phyloP scores from a whole-genome alignment of 2,113 vertebrate species.

The Ophthalmolycus amberensis region DNA sequence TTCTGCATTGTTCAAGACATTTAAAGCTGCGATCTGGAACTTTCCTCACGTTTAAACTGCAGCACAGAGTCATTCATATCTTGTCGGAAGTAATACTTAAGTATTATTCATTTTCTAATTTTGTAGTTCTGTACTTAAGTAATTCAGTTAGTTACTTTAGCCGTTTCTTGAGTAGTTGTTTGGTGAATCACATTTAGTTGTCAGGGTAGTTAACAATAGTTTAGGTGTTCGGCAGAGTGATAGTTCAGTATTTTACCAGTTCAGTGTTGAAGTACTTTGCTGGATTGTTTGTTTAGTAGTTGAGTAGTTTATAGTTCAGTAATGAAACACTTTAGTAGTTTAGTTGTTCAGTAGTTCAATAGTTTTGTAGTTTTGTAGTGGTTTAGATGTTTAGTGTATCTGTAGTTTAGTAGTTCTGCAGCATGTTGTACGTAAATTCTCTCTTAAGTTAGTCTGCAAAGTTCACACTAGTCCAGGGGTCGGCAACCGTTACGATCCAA shows the following conservation, averaged over 20 bases:
- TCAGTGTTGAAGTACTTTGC: background rate
- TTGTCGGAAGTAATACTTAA: background rate
- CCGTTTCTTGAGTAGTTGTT: background rate
- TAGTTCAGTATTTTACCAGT: background rate
- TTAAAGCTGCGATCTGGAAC: slow-evolving; percentile 32
- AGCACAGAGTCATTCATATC: background rate
- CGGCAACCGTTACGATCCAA: too few relatives aligned
- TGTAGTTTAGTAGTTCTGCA: too few relatives aligned
- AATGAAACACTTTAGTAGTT: background rate
- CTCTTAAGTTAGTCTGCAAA: too few relatives aligned
- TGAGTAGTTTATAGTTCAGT: background rate
- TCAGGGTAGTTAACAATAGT: too few relatives aligned
- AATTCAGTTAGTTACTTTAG: background rate
- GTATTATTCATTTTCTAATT: background rate
- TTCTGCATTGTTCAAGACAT: slow-evolving; percentile 11
- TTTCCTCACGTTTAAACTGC: slow-evolving; percentile 1
- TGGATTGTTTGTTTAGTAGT: background rate
- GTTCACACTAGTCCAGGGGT: too few relatives aligned
- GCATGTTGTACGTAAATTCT: too few relatives aligned
- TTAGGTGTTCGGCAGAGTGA: background rate
- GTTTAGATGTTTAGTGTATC: too few relatives aligned
- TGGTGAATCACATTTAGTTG: too few relatives aligned
- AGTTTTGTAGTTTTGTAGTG: background rate
- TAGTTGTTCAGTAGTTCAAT: background rate
- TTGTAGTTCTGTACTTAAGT: background rate